These are phyloP conservation scores for Coleophora flavipennella DNA, from an alignment of 2,888 invertebrate genomes.

Conservation along the genomic window DNA sequence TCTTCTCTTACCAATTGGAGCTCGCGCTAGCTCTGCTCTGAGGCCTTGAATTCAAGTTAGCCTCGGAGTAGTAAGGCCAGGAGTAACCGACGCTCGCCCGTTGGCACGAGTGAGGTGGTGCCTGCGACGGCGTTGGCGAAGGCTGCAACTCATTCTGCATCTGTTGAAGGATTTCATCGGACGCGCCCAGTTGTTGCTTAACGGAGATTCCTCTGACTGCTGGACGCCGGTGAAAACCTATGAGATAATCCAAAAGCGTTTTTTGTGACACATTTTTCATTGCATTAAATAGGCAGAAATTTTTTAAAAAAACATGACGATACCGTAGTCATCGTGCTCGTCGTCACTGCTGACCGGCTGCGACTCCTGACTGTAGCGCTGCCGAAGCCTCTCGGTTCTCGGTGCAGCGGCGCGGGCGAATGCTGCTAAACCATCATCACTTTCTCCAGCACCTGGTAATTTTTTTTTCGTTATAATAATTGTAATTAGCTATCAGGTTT, in stretches of 20 bases:
- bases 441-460: constrained; percentile 64
- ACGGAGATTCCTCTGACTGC: constrained; percentile 85
- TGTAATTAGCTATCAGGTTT: too few relatives aligned
- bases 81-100: constrained; percentile 60
- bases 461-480: too few relatives aligned
- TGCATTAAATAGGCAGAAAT: not conserved
- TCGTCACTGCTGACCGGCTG: constrained; percentile 75
- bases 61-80: constrained; percentile 79
- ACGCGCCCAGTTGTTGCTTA: constrained; percentile 87
- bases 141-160: constrained; percentile 80
- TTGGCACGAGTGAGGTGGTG: constrained; percentile 48
- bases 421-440: constrained; percentile 86
- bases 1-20: constrained; percentile 44
- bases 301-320: not conserved
- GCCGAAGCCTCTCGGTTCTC: constrained; percentile 85
- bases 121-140: constrained; percentile 33
- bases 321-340: constrained; percentile 90
- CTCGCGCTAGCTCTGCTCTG: constrained; percentile 52
- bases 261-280: not conserved
- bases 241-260: not conserved
- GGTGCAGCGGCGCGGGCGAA: constrained; percentile 90
- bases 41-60: constrained; percentile 60
- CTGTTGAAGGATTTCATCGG: constrained; percentile 86
- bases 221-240: constrained; percentile 85
- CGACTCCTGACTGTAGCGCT: constrained; percentile 77